Evolutionary conservation across 1,140 invertebrate species (phyloP), one percentile per base, ranked within the genome.

Genomic region (Drosophila albomicans): DNA sequence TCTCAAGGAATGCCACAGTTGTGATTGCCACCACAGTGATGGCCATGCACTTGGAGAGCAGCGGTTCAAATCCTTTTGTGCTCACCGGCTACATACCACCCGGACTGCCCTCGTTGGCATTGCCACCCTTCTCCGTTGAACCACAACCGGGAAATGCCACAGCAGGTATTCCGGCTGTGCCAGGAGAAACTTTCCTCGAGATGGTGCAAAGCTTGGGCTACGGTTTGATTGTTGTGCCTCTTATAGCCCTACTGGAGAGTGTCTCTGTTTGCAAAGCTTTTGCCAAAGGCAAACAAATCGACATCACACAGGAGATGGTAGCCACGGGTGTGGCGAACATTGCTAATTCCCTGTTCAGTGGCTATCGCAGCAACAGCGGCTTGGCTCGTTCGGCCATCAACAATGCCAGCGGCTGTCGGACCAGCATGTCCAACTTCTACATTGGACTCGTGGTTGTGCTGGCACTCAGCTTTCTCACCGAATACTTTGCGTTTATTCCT

Each of bases 361-460:
- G 96, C 0, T 98, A 96, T 92, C 98, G 98, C 7, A 95, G 97
- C 4, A 97, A 97, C 28, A 98, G 97, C 45, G 97, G 96, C n/a
- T 94, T 98, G 20, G 96, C 96, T n/a, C 94, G 97, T 74, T 91
- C 97, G 78, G 98, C 98, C 38, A 97, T 99, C 0, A 97, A 98
- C 91, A 97, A 98, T 89, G 95, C 96, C 54, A 97, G 97, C 82
- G 98, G 98, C 7, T 98, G 98, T 0, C 94, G 95, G 81, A 98
- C 97, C 13, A 96, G 97, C 1, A 92, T 98, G 62, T 97, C 96
- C 32, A 97, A 98, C 5, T 82, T 99, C 8, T 92, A 92, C 6
- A 91, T 93, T 95, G 96, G 96, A 52, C 75, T 94, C 3, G 94
- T 97, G 20, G 96, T 97, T 1, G 91, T 97, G 15, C 82, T 97